Evolutionary conservation across 2,888 invertebrate species (phyloP).

Genomic region (Folsomia manolachei): DNA sequence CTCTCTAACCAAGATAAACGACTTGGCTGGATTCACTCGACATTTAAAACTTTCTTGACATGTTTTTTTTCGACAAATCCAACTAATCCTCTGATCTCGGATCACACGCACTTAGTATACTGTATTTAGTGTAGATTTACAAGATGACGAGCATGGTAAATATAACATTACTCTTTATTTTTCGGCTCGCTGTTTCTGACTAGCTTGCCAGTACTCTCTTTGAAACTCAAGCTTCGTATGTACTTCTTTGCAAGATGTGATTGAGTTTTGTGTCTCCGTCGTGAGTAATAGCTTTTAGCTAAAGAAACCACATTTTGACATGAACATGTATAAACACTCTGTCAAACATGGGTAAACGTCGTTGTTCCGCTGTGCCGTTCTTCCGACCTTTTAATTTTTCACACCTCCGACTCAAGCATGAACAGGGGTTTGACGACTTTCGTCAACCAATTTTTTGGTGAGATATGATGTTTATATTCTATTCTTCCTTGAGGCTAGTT

Average conservation of each 20-base stretch:
- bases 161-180: neutral
- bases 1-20: neutral
- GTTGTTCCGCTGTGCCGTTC: neutral
- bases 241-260: neutral
- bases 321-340: constrained; percentile 39
- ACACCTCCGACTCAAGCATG: neutral
- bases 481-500: neutral
- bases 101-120: neutral
- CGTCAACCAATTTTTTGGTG: neutral
- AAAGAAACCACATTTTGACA: constrained; percentile 31
- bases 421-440: neutral
- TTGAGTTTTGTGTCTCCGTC: neutral
- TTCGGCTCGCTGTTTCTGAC: too few species aligned
- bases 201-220: too few species aligned
- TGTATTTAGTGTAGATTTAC: neutral
- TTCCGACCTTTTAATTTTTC: neutral
- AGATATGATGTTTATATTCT: neutral
- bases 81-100: neutral
- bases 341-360: constrained; percentile 10
- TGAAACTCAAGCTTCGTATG: too few species aligned
- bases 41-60: neutral
- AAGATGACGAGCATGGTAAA: neutral
- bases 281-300: neutral
- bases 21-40: neutral
- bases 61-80: neutral